A percentile compares a stretch with the other conserved stretches of the same genome.
Conservation (phyloP, 1,140 invertebrate species). For the Tetranychus urticae region DNA sequence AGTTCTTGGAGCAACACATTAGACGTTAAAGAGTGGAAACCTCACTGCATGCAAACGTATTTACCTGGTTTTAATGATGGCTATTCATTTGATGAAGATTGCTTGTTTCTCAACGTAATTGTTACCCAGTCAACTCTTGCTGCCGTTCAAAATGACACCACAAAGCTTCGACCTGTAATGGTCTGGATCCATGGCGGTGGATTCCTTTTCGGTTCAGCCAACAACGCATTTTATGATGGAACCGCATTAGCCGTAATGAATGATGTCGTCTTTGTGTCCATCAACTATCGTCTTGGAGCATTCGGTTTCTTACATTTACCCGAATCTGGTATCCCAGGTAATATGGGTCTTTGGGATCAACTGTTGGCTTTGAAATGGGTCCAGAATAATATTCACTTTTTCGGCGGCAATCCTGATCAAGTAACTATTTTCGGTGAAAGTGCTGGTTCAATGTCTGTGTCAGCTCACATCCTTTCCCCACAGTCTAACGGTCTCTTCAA, state of each 20-base stretch:
- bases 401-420: conserved; percentile 81
- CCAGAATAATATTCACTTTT: conserved; percentile 67
- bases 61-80: not conserved
- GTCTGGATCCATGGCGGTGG: conserved; percentile 41
- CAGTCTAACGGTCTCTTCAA: conserved; percentile 57
- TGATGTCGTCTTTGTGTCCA: conserved; percentile 72
- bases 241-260: conserved; percentile 62
- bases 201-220: conserved; percentile 60
- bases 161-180: conserved; percentile 14
- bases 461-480: conserved; percentile 69
- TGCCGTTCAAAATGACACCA: not conserved
- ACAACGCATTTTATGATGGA: conserved; percentile 77
- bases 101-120: conserved; percentile 80
- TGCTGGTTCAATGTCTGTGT: conserved; percentile 77
- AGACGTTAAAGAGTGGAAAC: not conserved
- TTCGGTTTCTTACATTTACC: conserved; percentile 73
- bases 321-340: conserved; percentile 62
- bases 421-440: conserved; percentile 89
- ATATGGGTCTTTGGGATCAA: conserved; percentile 81
- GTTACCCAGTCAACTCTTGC: conserved; percentile 25
- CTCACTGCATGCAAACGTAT: not conserved
- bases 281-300: conserved; percentile 78
- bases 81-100: conserved; percentile 50
- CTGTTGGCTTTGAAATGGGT: conserved; percentile 81
- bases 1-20: too few relatives aligned